phyloP scores from a whole-genome alignment of 1,140 invertebrate genomes.

The Wiebesia pumilae region DNA sequence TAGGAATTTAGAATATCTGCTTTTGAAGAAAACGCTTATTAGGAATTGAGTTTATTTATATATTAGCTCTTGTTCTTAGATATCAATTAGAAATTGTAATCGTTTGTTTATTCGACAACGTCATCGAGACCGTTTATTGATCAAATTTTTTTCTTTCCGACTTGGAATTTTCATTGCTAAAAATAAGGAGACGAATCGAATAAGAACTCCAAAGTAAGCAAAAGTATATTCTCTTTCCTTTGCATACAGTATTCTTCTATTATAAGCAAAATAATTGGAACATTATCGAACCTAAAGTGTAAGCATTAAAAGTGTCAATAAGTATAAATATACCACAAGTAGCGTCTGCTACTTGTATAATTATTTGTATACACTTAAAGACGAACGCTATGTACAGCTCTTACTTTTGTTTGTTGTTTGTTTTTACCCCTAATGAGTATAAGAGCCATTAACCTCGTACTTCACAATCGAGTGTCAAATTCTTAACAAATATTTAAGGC shows the following conservation, averaged over 20 bases:
- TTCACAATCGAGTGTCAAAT: slow-evolving; percentile 16
- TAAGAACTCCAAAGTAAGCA: not conserved
- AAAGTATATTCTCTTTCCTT: too few species aligned
- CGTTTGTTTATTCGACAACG: not conserved
- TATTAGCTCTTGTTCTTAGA: not conserved
- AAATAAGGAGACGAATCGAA: not conserved
- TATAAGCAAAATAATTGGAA: too few species aligned
- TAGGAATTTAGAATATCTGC: not conserved
- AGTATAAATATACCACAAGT: too few species aligned
- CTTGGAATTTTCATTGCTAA: not conserved
- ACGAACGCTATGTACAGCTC: not conserved
- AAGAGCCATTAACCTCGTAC: not conserved
- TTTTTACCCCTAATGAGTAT: not conserved
- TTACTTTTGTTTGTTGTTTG: not conserved
- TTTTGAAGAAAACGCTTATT: not conserved
- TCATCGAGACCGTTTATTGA: not conserved
- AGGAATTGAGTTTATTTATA: not conserved
- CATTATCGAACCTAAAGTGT: not conserved
- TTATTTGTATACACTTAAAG: not conserved
- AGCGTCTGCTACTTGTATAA: not conserved
- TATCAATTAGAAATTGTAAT: not conserved
- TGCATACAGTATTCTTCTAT: too few species aligned
- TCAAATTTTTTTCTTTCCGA: not conserved
- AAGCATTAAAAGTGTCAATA: too few species aligned
- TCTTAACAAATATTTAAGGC: slow-evolving; percentile 21